phyloP scores from a whole-genome alignment of 2,797 vertebrate species.

The Gymnocypris eckloni region DNA sequence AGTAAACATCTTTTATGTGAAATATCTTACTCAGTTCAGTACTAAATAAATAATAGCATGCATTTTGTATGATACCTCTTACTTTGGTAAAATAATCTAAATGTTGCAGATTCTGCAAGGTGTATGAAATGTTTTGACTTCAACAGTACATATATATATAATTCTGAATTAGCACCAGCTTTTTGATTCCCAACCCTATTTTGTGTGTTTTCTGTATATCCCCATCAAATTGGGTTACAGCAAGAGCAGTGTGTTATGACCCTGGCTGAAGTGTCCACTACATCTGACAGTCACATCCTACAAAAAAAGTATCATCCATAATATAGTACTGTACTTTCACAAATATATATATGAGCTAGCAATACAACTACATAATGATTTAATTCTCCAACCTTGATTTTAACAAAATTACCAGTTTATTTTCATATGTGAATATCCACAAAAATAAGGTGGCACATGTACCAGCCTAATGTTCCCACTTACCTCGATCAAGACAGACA shows the following conservation, averaged over 20 bases:
- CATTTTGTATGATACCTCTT: too few species aligned
- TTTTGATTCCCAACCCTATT: background rate
- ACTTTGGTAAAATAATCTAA: too few species aligned
- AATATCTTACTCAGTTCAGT: too few species aligned
- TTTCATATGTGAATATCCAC: background rate
- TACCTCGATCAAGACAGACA: slow-evolving; percentile 90
- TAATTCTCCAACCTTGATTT: background rate
- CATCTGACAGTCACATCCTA: background rate
- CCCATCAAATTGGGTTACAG: slow-evolving; percentile 41
- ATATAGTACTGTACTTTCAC: background rate
- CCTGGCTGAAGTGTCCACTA: slow-evolving; percentile 14
- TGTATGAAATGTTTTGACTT: too few species aligned
- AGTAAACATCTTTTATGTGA: too few species aligned
- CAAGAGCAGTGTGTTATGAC: slow-evolving; percentile 30
- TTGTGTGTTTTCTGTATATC: slow-evolving; percentile 7
- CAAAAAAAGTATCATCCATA: background rate
- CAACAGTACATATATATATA: too few species aligned
- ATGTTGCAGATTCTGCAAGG: too few species aligned
- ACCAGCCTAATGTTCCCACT: slow-evolving; percentile 63
- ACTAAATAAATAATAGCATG: too few species aligned
- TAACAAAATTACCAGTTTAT: background rate
- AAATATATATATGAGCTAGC: background rate
- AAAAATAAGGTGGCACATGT: background rate
- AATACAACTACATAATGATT: background rate
- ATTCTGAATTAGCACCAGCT: background rate